A percentile compares a stretch with the other conserved stretches of the same genome.
Evolutionary conservation across 2,113 vertebrate genomes (phyloP).

Genomic region (Dicerorhinus sumatrensis): DNA sequence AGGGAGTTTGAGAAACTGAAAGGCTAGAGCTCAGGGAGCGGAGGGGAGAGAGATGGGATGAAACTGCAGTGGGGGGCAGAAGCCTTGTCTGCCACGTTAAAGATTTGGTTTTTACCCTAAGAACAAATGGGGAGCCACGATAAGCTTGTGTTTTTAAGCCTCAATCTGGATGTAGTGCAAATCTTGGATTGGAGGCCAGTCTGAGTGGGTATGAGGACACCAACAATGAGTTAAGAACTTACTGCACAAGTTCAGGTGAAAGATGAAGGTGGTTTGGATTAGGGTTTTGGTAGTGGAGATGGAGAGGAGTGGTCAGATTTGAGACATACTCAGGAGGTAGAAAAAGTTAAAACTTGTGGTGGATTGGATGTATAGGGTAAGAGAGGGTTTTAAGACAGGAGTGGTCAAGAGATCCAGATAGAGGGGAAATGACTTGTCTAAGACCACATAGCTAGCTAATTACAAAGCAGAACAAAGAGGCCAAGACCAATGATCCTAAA

Average conservation of each 20-base stretch:
- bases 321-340: background rate
- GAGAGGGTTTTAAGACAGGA: background rate
- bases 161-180: background rate
- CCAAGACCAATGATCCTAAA: background rate
- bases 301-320: background rate
- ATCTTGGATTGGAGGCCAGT: background rate
- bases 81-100: background rate
- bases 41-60: background rate
- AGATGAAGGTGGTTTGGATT: background rate
- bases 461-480: background rate
- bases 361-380: background rate
- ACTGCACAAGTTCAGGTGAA: background rate
- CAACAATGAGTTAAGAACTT: background rate
- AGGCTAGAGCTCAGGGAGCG: background rate
- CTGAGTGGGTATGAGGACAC: background rate
- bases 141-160: background rate
- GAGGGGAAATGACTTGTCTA: background rate
- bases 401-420: background rate
- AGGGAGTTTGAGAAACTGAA: background rate
- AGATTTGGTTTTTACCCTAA: background rate
- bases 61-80: background rate
- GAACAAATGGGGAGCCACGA: background rate
- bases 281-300: background rate
- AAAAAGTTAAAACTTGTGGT: background rate
- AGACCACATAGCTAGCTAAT: background rate